These are phyloP conservation scores for Sciurus carolinensis DNA, from an alignment of 2,797 vertebrate genomes.

Conservation along the genomic window DNA sequence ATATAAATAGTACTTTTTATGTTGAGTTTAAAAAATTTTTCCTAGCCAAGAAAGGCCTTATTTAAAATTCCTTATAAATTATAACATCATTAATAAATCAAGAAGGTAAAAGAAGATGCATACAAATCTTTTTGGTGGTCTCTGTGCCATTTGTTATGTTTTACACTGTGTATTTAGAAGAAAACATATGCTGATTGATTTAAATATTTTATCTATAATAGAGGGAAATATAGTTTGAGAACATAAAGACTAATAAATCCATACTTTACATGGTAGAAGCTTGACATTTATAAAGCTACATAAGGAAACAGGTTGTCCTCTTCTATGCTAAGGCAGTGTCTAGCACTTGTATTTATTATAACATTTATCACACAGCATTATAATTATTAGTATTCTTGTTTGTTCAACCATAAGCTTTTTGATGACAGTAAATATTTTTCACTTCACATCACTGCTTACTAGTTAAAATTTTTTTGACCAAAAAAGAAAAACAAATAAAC, in stretches of 20 bases:
- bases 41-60: neutral
- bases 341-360: neutral
- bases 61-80: conserved; percentile 60
- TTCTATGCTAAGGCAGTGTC: neutral
- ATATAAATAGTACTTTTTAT: conserved; percentile 18
- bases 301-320: neutral
- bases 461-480: conserved; percentile 19
- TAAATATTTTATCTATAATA: conserved; percentile 20
- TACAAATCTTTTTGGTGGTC: neutral
- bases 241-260: conserved; percentile 25
- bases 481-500: neutral
- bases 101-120: neutral
- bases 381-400: conserved; percentile 48
- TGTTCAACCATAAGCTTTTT: neutral
- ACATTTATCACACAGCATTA: neutral
- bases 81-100: conserved; percentile 57
- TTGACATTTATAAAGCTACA: neutral
- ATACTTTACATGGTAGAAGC: neutral
- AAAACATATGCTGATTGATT: neutral
- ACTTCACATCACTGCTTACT: neutral
- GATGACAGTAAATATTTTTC: conserved; percentile 37
- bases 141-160: neutral
- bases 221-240: neutral
- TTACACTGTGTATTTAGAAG: conserved; percentile 24
- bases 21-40: conserved; percentile 48